Base-by-base conservation (phyloP, 1,140 invertebrate species). In the Halesus radiatus region DNA sequence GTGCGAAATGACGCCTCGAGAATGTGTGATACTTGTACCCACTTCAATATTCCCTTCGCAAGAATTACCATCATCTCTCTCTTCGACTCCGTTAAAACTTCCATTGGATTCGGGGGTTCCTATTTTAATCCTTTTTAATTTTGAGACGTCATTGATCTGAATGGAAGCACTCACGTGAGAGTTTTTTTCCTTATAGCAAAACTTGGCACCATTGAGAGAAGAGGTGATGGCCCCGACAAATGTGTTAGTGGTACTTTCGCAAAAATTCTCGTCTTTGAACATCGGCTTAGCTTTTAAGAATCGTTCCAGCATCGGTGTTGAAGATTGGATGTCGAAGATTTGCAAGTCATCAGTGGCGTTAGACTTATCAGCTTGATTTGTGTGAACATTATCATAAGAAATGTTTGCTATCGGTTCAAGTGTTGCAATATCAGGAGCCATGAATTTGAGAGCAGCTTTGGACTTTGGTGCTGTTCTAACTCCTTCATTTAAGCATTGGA, bases 1-100 rank as follows among this genome's bases (percentile, higher is more conserved):
- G 18, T 75, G 72, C 18, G 72, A 75, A 18, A 75, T 75, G 54
- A 75, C 72, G 13, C 72, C 72, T 37, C 53, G 52, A 32, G 32
- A 58, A 37, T 29, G 37, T 45, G 10, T 45, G 37, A 45, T 13
- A 45, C 13, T 45, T 45, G 8, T 45, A 45, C 37, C 37, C 10
- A 45, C 37, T 29, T 26, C 26, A 66, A 22, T n/a, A 66, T 66
- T 37, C 62, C 62, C 29, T 29, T 15, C n/a, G 29, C 16, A 23
- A 18, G 56, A 20, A 60, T 23, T 60, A 20, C 20, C 56, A 68
- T 20, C 22, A 60, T 60, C 64, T 32, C 15, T 68, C 20, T 50
- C 64, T 16, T 68, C 16, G 16, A 26, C 3, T 10, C 23, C 26
- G 7, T 7, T 26, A 1, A 29, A 26, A 26, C 22, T 15, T 66